Evolutionary conservation across 2,888 invertebrate species (phyloP).

Genomic region (Myopa tessellatipennis): DNA sequence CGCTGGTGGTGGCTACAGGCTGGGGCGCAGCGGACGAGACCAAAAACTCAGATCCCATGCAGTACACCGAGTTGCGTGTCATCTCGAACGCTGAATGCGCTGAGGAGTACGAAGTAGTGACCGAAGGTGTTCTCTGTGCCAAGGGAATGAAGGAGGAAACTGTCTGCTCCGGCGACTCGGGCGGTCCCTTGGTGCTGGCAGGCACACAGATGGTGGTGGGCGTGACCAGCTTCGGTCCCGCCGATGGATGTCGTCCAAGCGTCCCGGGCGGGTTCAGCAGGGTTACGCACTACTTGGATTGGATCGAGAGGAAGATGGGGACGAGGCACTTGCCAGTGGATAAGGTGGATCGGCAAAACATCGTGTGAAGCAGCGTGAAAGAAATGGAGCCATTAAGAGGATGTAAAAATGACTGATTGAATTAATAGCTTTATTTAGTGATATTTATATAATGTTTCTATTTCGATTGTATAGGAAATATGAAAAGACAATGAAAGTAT

Average conservation of each 20-base stretch:
- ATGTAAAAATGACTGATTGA: slow-evolving; percentile 41
- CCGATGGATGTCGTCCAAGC: slow-evolving; percentile 62
- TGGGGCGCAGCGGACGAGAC: slow-evolving; percentile 63
- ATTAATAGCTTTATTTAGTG: slow-evolving; percentile 44
- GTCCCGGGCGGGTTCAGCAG: slow-evolving; percentile 66
- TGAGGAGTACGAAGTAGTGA: slow-evolving; percentile 62
- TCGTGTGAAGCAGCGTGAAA: slow-evolving; percentile 1
- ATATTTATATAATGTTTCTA: slow-evolving; percentile 11
- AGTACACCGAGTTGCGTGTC: slow-evolving; percentile 64
- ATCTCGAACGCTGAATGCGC: slow-evolving; percentile 63
- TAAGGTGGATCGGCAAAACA: slow-evolving; percentile 10
- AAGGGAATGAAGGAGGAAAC: slow-evolving; percentile 63
- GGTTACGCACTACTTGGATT: slow-evolving; percentile 63
- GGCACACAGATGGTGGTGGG: slow-evolving; percentile 61
- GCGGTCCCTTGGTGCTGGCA: slow-evolving; percentile 65
- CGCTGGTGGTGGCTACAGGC: slow-evolving; percentile 63
- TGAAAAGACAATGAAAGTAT: background rate
- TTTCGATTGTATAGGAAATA: background rate
- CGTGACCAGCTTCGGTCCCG: slow-evolving; percentile 66
- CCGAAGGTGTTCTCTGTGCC: slow-evolving; percentile 63
- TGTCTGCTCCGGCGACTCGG: slow-evolving; percentile 66
- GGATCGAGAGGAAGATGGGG: slow-evolving; percentile 64
- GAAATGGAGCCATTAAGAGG: background rate
- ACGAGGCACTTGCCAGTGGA: slow-evolving; percentile 13
- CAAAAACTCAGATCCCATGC: slow-evolving; percentile 61